phyloP scores from a whole-genome alignment of 2,888 invertebrate species.

The Chalcosyrphus nemorum region DNA sequence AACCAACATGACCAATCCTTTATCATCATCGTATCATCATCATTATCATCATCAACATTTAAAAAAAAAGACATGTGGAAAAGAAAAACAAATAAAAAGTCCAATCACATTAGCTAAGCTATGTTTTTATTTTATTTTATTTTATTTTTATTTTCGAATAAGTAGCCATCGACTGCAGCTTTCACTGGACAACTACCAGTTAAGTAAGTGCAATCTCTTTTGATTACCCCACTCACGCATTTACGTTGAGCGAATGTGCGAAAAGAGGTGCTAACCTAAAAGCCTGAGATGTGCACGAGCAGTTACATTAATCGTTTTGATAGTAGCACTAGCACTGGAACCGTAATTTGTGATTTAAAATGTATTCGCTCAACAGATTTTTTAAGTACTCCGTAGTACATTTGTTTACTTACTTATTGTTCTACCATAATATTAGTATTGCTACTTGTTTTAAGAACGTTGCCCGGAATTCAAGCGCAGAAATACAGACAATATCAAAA shows the following conservation, averaged over 20 bases:
- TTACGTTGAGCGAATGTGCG: slow-evolving; percentile 10
- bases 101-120: slow-evolving; percentile 27
- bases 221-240: slow-evolving; percentile 39
- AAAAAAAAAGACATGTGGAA: slow-evolving; percentile 63
- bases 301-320: slow-evolving; percentile 15
- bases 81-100: slow-evolving; percentile 76
- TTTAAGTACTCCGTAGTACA: slow-evolving; percentile 1
- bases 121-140: background rate
- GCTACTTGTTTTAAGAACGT: slow-evolving; percentile 5
- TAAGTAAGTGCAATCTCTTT: slow-evolving; percentile 45
- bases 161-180: slow-evolving; percentile 9
- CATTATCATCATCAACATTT: slow-evolving; percentile 78
- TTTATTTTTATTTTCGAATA: background rate
- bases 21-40: slow-evolving; percentile 76
- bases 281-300: background rate
- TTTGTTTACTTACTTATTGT: background rate
- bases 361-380: background rate
- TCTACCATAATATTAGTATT: background rate
- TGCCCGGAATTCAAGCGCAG: too few relatives aligned
- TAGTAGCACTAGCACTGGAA: background rate
- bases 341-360: background rate
- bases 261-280: slow-evolving; percentile 38
- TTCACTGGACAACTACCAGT: slow-evolving; percentile 39
- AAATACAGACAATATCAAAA: too few relatives aligned
- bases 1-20: slow-evolving; percentile 51